A percentile compares a stretch with the other conserved stretches of the same genome.
phyloP scores from a whole-genome alignment of 1,140 invertebrate genomes.

The Polyergus mexicanus region DNA sequence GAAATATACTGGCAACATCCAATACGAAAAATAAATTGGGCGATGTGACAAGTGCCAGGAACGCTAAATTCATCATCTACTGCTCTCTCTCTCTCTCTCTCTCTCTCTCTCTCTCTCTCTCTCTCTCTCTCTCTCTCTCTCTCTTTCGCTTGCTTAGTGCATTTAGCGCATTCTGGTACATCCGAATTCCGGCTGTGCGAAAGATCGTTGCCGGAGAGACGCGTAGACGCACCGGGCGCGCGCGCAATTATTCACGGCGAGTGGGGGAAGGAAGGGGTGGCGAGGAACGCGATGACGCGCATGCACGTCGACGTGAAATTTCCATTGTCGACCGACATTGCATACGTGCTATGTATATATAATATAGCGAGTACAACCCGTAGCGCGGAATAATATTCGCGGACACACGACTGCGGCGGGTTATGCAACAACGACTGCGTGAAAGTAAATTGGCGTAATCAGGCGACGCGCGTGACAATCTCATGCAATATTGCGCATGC shows the following conservation, averaged over 20 bases:
- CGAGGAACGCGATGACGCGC: conserved; percentile 43
- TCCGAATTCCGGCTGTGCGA: conserved; percentile 58
- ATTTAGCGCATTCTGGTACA: conserved; percentile 45
- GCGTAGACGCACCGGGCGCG: background rate
- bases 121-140: conserved; percentile 4
- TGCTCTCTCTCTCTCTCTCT: background rate
- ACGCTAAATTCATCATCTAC: conserved; percentile 8
- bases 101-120: conserved; percentile 5
- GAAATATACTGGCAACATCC: background rate
- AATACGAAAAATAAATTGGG: background rate
- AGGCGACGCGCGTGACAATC: conserved; percentile 63
- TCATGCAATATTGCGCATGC: conserved; percentile 72
- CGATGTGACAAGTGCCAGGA: conserved; percentile 8
- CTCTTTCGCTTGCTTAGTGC: background rate
- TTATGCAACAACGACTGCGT: conserved; percentile 68
- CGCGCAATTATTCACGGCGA: conserved; percentile 5
- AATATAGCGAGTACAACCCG: background rate
- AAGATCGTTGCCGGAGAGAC: conserved; percentile 21
- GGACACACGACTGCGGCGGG: conserved; percentile 11
- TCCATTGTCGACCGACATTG: conserved; percentile 30
- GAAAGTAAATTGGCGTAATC: conserved; percentile 76
- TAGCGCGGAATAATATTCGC: conserved; percentile 40
- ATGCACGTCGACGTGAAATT: conserved; percentile 47
- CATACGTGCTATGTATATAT: conserved; percentile 14
- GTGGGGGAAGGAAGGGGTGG: background rate